Conservation (phyloP, 92 coral and sea anemone genomes). For the Actinostola sp. region DNA sequence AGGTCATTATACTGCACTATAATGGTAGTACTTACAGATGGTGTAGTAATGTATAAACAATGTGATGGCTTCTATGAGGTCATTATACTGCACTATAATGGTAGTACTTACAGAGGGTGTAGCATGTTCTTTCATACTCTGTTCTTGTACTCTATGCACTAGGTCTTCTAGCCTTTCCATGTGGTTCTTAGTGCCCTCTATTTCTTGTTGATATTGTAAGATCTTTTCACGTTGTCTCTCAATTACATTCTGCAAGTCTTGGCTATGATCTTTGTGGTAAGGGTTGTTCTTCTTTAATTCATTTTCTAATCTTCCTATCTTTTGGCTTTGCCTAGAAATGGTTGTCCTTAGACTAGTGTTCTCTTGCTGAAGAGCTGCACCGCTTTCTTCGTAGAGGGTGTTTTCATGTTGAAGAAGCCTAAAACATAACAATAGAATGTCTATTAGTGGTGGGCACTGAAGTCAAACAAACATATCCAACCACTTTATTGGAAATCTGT, state of each 20-base stretch:
- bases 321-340: conserved; percentile 98
- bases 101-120: conserved; percentile 82
- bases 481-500: no score
- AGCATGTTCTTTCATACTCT: conserved; percentile 88
- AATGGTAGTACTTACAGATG: no score
- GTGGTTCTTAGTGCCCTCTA: conserved; percentile 86
- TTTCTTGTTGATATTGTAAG: conserved; percentile 87
- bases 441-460: no score
- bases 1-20: no score
- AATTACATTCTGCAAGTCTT: conserved; percentile 66
- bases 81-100: no score
- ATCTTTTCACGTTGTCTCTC: conserved; percentile 86
- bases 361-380: conserved; percentile 83
- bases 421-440: background rate
- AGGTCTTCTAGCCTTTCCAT: conserved; percentile 90
- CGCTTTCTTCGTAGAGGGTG: conserved; percentile 78
- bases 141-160: conserved; percentile 98
- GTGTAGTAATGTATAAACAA: no score
- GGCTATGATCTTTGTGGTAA: conserved; percentile 57
- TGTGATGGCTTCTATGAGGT: no score
- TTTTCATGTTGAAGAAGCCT: conserved; percentile 93
- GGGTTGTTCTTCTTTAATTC: conserved; percentile 75
- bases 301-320: conserved; percentile 90
- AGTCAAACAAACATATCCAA: no score
- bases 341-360: conserved; percentile 85